Evolutionary conservation across 2,797 vertebrate species (phyloP).

Genomic region (Scolopax bukidnonensis): DNA sequence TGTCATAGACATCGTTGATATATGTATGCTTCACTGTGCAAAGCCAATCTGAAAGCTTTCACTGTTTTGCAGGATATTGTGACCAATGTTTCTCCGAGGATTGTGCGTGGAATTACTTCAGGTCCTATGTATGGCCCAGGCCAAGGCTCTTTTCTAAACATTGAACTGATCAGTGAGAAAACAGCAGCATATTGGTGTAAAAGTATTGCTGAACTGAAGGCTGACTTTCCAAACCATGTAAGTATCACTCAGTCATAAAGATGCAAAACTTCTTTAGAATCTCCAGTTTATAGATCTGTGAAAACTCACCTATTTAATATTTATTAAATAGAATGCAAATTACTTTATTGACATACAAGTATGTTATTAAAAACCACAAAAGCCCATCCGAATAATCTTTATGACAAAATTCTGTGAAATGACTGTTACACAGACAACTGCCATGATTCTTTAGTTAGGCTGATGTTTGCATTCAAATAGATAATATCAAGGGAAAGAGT

Average conservation of each 20-base stretch:
- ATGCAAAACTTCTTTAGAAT: slow-evolving; percentile 34
- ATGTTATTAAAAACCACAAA: background rate
- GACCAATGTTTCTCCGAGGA: slow-evolving; percentile 94
- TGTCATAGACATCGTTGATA: background rate
- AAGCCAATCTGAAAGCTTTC: background rate
- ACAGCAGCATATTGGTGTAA: slow-evolving; percentile 92
- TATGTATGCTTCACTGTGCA: background rate
- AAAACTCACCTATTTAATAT: slow-evolving; percentile 49
- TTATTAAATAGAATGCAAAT: slow-evolving; percentile 52
- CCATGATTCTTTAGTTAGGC: slow-evolving; percentile 22
- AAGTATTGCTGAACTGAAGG: slow-evolving; percentile 88
- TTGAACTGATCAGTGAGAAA: slow-evolving; percentile 96
- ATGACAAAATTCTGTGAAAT: slow-evolving; percentile 29
- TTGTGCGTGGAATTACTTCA: slow-evolving; percentile 91
- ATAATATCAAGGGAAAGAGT: slow-evolving; percentile 26
- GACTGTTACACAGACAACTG: background rate
- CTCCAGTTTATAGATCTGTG: slow-evolving; percentile 36
- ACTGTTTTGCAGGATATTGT: slow-evolving; percentile 86
- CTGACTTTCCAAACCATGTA: slow-evolving; percentile 90
- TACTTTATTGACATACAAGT: slow-evolving; percentile 10
- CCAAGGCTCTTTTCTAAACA: slow-evolving; percentile 93
- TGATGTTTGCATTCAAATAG: slow-evolving; percentile 12
- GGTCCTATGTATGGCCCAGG: slow-evolving; percentile 88
- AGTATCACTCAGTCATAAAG: slow-evolving; percentile 60
- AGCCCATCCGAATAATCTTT: slow-evolving; percentile 26